These are phyloP conservation scores for Mustela lutreola DNA, from an alignment of 2,113 vertebrate genomes.

Conservation along the genomic window DNA sequence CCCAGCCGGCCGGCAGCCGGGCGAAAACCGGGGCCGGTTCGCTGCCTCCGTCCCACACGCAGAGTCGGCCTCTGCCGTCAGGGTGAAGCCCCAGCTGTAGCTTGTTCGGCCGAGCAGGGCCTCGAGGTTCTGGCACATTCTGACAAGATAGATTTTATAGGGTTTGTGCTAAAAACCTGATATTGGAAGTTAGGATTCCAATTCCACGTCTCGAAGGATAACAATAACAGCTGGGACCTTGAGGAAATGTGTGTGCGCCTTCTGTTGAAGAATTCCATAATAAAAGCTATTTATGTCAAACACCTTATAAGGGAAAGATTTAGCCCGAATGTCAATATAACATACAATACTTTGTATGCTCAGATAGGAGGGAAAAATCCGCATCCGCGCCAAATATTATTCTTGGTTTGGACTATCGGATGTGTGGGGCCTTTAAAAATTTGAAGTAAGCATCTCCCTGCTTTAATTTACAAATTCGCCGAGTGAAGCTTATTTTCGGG, in stretches of 20 bases:
- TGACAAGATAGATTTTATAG: slow-evolving; percentile 91
- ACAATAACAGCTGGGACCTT: slow-evolving; percentile 68
- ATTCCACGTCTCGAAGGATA: slow-evolving; percentile 45
- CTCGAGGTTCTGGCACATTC: slow-evolving; percentile 90
- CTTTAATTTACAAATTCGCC: background rate
- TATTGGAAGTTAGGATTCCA: slow-evolving; percentile 71
- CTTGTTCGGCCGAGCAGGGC: slow-evolving; percentile 85
- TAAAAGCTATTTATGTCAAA: slow-evolving; percentile 77
- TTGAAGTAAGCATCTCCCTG: background rate
- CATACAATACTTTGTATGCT: slow-evolving; percentile 9
- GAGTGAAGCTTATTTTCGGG: background rate
- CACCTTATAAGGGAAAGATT: slow-evolving; percentile 77
- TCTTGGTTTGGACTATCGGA: background rate
- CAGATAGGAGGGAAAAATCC: background rate
- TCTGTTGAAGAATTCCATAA: slow-evolving; percentile 54
- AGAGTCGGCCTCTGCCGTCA: background rate
- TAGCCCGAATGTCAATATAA: slow-evolving; percentile 73
- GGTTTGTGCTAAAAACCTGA: slow-evolving; percentile 89
- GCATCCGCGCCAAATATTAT: background rate
- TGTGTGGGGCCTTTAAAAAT: background rate
- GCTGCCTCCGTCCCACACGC: background rate
- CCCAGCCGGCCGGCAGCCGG: slow-evolving; percentile 11
- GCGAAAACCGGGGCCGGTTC: slow-evolving; percentile 70
- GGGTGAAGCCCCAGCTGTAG: slow-evolving; percentile 89
- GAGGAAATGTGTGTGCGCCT: slow-evolving; percentile 36